Evolutionary conservation across 2,888 invertebrate genomes (phyloP), one percentile per base, ranked within the genome.

Genomic region (Choreutis nemorana): DNA sequence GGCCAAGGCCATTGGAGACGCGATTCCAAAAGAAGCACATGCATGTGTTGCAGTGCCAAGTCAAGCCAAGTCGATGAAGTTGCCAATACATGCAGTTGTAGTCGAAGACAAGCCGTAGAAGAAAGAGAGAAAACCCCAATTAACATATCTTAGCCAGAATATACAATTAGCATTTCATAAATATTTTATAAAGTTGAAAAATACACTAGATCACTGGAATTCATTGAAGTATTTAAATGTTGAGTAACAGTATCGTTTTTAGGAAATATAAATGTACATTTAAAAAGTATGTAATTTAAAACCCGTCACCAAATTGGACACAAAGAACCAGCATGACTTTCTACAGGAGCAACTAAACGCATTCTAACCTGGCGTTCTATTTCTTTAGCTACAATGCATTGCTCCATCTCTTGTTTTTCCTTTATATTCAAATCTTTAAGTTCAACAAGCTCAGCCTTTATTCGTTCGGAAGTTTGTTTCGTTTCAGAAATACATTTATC

Each of bases 361-460:
- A 11, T 14, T 55, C 72, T 62, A 56, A 77, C 75, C 75, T 77
- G 63, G 37, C 43, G 54, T 31, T 63, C 59, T 36, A 39, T 56
- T 31, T 65, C 57, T 56, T 45, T 70, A 30, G 60, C 55, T 32
- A 42, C 36, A 26, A 66, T 29, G 4, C 43, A 7, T 28, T 36
- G 31, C 21, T 52, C 49, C 42, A 57, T 35, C 23, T 60, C 49
- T 45, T 61, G 48, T 34, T 63, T 70, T 29, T 67, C 63, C 41
- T 64, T 62, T 10, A 39, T 36, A 33, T 47, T 58, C 14, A 41
- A 31, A 42, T 40, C 31, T 14, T 60, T 42, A 30, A 66, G 32
- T 32, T 57, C 52, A 28, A 45, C 45, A 30, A 71, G 41, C 36
- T 64, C 45, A 24, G 34, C 33, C 39, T 52, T 59, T 8, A 66